Evolutionary conservation across 2,888 invertebrate species (phyloP).

Genomic region (Mimachlamys varia): DNA sequence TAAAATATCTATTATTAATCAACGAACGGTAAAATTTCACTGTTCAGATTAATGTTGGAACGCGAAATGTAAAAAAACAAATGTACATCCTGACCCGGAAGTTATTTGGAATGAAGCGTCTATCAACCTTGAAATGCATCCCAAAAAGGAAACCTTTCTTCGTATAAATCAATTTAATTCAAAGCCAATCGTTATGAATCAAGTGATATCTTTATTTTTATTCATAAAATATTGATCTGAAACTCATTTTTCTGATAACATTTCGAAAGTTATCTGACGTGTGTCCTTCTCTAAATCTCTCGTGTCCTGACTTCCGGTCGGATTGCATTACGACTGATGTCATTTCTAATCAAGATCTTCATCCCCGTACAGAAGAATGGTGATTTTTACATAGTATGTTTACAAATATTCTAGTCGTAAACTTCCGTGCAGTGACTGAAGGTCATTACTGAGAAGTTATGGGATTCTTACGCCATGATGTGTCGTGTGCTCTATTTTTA

Average conservation of each 20-base stretch:
- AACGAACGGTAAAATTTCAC: too few relatives aligned
- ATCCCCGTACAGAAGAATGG: too few relatives aligned
- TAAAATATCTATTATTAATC: too few relatives aligned
- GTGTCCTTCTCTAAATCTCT: not conserved
- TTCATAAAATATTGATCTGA: not conserved
- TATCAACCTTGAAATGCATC: not conserved
- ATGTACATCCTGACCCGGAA: not conserved
- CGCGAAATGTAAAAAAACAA: too few relatives aligned
- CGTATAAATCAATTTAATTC: not conserved
- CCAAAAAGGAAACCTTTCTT: not conserved
- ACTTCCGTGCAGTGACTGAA: not conserved
- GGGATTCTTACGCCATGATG: not conserved
- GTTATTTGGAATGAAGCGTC: not conserved
- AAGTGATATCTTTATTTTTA: not conserved
- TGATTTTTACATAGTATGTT: too few relatives aligned
- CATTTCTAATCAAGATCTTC: too few relatives aligned
- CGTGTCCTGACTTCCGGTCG: not conserved
- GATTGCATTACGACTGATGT: not conserved
- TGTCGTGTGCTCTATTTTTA: not conserved
- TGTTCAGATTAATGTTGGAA: too few relatives aligned
- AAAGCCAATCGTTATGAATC: not conserved
- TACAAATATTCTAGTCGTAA: not conserved
- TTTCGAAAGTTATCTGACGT: not conserved
- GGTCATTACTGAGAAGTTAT: slow-evolving; percentile 8
- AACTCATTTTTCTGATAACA: not conserved